phyloP scores from a whole-genome alignment of 1,140 invertebrate genomes.

The Apocrypta bakeri region DNA sequence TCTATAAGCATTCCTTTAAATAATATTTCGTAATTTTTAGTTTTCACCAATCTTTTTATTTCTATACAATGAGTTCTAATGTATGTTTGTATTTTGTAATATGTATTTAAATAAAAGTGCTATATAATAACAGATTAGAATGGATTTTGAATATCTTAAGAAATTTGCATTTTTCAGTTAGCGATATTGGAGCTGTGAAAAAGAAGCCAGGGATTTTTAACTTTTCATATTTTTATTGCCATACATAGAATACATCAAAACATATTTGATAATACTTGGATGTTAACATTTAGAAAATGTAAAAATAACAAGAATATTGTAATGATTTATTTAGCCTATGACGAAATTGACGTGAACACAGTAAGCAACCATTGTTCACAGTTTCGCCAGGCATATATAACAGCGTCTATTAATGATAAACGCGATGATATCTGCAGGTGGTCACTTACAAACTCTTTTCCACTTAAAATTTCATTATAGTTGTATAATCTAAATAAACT shows the following conservation, averaged over 20 bases:
- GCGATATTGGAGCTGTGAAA: not conserved
- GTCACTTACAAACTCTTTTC: too few species aligned
- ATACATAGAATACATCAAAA: not conserved
- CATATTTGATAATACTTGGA: not conserved
- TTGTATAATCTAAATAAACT: not conserved
- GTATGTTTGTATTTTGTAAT: not conserved
- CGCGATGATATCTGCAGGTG: not conserved
- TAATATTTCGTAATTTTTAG: not conserved
- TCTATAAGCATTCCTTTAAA: not conserved
- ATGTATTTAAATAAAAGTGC: not conserved
- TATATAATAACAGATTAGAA: not conserved
- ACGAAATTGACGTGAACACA: too few species aligned
- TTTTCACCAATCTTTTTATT: not conserved
- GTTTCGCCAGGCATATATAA: not conserved
- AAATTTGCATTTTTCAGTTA: not conserved
- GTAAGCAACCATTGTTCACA: not conserved
- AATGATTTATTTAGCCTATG: not conserved
- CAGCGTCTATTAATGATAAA: not conserved
- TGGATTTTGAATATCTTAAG: not conserved
- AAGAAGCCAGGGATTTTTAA: not conserved
- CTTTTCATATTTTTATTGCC: not conserved
- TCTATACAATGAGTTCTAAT: not conserved
- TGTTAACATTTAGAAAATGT: not conserved
- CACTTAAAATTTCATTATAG: not conserved
- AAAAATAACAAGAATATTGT: not conserved